Percentiles rank a stretch among this genome's conserved stretches.
These are phyloP conservation scores for Diachasmimorpha longicaudata DNA, from an alignment of 1,140 invertebrate genomes.

Conservation along the genomic window DNA sequence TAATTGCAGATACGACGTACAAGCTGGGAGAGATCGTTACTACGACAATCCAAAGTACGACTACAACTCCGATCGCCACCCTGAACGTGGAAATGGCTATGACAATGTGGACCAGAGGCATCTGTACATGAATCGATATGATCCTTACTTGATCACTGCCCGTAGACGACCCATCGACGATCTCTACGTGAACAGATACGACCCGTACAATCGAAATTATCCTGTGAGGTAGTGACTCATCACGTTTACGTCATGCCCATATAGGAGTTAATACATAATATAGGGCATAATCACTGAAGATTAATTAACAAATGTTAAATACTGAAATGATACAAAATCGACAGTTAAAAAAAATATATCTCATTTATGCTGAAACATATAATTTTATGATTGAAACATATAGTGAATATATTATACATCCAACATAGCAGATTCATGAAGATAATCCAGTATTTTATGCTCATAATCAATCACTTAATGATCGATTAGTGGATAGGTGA, in stretches of 20 bases:
- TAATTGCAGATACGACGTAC: conserved; percentile 50
- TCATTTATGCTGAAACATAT: too few relatives aligned
- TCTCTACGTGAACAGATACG: conserved; percentile 40
- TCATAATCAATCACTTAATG: too few relatives aligned
- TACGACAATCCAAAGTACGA: conserved; percentile 41
- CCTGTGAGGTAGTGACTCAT: background rate
- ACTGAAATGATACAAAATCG: too few relatives aligned
- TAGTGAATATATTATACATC: too few relatives aligned
- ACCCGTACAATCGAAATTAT: conserved; percentile 42
- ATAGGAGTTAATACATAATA: too few relatives aligned
- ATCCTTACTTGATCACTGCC: conserved; percentile 38
- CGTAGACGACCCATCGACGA: conserved; percentile 37
- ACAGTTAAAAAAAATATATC: too few relatives aligned
- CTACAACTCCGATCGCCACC: conserved; percentile 44
- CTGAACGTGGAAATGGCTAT: conserved; percentile 56
- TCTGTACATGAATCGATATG: conserved; percentile 40
- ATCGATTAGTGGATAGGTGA: too few relatives aligned
- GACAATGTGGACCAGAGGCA: conserved; percentile 50
- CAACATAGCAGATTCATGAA: too few relatives aligned
- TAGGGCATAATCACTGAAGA: too few relatives aligned
- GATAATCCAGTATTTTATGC: too few relatives aligned
- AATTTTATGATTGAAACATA: too few relatives aligned
- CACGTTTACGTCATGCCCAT: background rate
- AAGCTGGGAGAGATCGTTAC: conserved; percentile 46
- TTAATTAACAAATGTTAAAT: too few relatives aligned